Evolutionary conservation across 2,888 invertebrate genomes (phyloP).

Genomic region (Drosophila niveifrons): DNA sequence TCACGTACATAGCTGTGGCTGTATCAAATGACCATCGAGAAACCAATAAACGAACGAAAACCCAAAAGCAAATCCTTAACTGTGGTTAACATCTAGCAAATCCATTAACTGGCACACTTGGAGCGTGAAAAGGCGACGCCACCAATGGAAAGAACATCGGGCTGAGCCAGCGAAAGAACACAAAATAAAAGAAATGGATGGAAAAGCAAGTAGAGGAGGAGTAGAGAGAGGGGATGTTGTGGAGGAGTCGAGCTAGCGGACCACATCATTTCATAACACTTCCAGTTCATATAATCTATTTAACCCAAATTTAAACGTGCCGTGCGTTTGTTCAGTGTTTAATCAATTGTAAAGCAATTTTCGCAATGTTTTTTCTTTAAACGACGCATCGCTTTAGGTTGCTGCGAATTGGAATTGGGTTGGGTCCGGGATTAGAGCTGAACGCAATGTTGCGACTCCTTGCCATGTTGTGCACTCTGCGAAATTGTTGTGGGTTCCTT

Average conservation of each 20-base stretch:
- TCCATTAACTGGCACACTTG: constrained; percentile 78
- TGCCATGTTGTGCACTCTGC: constrained; percentile 22
- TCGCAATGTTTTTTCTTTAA: constrained; percentile 80
- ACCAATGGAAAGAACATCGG: constrained; percentile 18
- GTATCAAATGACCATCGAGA: constrained; percentile 51
- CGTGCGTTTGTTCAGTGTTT: constrained; percentile 79
- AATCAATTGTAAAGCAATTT: constrained; percentile 83
- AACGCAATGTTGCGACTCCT: constrained; percentile 65
- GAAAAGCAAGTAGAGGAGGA: background rate
- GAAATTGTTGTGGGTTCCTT: background rate
- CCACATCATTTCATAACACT: constrained; percentile 80
- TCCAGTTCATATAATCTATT: constrained; percentile 82
- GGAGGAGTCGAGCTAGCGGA: constrained; percentile 37
- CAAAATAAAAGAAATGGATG: constrained; percentile 9
- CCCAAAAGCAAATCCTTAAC: constrained; percentile 55
- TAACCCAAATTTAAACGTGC: constrained; percentile 83
- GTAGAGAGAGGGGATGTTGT: constrained; percentile 4
- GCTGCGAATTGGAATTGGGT: constrained; percentile 37
- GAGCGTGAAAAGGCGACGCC: constrained; percentile 68
- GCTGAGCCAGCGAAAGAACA: constrained; percentile 39
- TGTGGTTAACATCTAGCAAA: constrained; percentile 76
- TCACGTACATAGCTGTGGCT: constrained; percentile 25
- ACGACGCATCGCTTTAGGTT: constrained; percentile 37
- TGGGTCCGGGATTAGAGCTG: constrained; percentile 24
- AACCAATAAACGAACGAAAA: constrained; percentile 38